These are phyloP conservation scores for Sibirionetta formosa DNA, from an alignment of 2,797 vertebrate genomes.

Conservation along the genomic window DNA sequence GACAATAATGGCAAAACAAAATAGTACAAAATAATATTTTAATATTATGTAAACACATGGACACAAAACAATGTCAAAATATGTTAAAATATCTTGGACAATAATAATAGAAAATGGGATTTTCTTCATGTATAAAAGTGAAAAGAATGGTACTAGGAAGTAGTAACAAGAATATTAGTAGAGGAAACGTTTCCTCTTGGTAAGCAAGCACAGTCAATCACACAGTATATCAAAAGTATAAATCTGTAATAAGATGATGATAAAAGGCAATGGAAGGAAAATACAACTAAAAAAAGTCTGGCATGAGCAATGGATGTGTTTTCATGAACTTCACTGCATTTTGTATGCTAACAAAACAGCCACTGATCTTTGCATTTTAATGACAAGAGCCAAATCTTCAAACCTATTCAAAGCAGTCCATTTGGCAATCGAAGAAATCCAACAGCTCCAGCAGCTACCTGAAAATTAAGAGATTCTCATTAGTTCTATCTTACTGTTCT, in stretches of 20 bases:
- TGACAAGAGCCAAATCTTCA: slow-evolving; percentile 81
- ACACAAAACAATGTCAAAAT: slow-evolving; percentile 64
- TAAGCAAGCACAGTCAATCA: slow-evolving; percentile 15
- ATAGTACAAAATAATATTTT: slow-evolving; percentile 83
- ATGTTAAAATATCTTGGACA: slow-evolving; percentile 53
- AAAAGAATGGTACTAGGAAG: slow-evolving; percentile 47
- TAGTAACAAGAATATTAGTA: slow-evolving; percentile 25
- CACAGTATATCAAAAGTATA: background rate
- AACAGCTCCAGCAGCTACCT: slow-evolving; percentile 68
- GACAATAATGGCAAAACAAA: slow-evolving; percentile 78
- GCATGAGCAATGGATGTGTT: slow-evolving; percentile 46
- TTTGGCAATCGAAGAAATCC: background rate
- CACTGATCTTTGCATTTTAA: slow-evolving; percentile 75
- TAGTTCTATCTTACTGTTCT: background rate
- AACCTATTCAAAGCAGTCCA: slow-evolving; percentile 79
- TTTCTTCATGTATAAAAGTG: slow-evolving; percentile 47
- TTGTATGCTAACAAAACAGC: slow-evolving; percentile 61
- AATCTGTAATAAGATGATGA: slow-evolving; percentile 57
- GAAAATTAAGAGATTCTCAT: slow-evolving; percentile 61
- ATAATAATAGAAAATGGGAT: slow-evolving; percentile 55
- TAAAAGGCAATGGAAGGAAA: slow-evolving; percentile 72
- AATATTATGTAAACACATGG: slow-evolving; percentile 78
- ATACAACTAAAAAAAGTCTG: slow-evolving; percentile 64
- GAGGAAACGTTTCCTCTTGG: background rate
- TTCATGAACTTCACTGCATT: slow-evolving; percentile 72